phyloP scores from a whole-genome alignment of 2,797 vertebrate genomes.

The Tenualosa thibaudeaui region DNA sequence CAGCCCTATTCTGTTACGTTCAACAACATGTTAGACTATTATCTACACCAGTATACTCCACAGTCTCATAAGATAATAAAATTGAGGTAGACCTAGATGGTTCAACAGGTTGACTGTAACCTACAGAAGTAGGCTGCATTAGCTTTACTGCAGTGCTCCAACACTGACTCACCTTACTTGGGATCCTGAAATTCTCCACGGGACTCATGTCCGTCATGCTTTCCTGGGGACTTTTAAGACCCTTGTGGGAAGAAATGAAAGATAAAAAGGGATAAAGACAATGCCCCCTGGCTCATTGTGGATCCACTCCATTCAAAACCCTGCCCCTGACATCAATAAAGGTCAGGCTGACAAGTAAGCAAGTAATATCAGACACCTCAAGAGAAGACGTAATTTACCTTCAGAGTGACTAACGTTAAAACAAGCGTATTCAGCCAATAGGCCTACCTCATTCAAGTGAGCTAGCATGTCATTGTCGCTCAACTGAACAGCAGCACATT shows the following conservation, averaged over 20 bases:
- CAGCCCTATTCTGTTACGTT: background rate
- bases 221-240: slow-evolving; percentile 93
- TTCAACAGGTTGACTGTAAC: background rate
- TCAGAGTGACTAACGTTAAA: too few species aligned
- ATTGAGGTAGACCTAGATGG: background rate
- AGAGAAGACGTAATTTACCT: background rate
- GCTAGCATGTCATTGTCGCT: background rate
- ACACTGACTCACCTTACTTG: slow-evolving; percentile 83
- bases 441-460: background rate
- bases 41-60: background rate
- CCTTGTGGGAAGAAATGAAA: slow-evolving; percentile 66
- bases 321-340: background rate
- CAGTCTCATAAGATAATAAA: background rate
- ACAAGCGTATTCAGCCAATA: background rate
- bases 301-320: background rate
- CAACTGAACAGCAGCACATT: background rate
- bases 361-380: background rate
- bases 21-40: background rate
- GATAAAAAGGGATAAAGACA: background rate
- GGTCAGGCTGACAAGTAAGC: background rate
- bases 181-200: slow-evolving; percentile 89
- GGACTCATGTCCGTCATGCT: slow-evolving; percentile 90
- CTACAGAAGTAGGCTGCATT: background rate
- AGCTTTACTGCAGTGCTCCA: background rate
- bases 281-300: background rate